Evolutionary conservation across 2,888 invertebrate species (phyloP).

Genomic region (Embidobia sp.): DNA sequence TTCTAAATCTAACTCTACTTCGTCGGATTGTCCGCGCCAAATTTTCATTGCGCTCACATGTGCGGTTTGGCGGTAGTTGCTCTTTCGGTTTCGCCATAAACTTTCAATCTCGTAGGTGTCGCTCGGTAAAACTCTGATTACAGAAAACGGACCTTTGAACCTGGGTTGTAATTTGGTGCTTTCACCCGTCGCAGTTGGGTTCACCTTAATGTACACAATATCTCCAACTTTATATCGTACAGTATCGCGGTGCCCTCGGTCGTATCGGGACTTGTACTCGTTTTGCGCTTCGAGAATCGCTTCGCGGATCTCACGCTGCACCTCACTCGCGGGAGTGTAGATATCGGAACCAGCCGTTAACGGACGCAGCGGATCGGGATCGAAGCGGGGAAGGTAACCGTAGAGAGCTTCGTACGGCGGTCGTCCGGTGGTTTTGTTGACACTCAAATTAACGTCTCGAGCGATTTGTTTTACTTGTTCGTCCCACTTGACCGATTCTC

Average conservation of each 20-base stretch:
- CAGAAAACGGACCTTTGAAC: conserved; percentile 10
- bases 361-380: not conserved
- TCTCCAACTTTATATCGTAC: conserved; percentile 23
- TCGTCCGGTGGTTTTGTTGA: conserved; percentile 21
- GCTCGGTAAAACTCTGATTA: not conserved
- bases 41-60: not conserved
- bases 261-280: conserved; percentile 25
- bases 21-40: not conserved
- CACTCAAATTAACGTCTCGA: not conserved
- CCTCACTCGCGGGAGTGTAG: not conserved
- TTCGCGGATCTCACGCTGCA: conserved; percentile 27
- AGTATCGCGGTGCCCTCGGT: not conserved
- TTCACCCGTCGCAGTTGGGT: too few relatives aligned
- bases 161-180: conserved; percentile 18
- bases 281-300: conserved; percentile 13
- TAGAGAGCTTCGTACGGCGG: conserved; percentile 42
- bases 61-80: not conserved
- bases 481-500: not conserved
- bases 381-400: conserved; percentile 13
- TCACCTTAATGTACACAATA: too few relatives aligned
- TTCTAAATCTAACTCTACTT: not conserved
- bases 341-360: not conserved
- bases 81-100: not conserved
- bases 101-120: not conserved
- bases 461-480: not conserved